Evolutionary conservation across 2,113 vertebrate species (phyloP).

Genomic region (Stigmatopora argus): DNA sequence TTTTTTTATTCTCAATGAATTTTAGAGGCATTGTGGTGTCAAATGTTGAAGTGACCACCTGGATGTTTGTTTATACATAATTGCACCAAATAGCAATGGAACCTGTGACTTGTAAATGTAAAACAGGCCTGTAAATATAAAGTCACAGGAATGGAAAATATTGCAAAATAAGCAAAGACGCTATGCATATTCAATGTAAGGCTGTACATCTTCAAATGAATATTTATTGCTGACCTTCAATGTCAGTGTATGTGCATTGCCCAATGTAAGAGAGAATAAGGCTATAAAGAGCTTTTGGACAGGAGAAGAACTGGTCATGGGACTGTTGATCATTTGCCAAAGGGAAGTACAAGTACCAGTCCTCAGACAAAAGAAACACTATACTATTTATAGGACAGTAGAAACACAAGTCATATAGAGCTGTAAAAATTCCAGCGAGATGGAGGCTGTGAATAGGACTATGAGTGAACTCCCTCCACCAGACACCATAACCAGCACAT

Average conservation of each 20-base stretch:
- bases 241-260: constrained; percentile 8
- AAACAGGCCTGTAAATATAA: too few species aligned
- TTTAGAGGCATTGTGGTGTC: neutral
- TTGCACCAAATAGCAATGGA: neutral
- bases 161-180: too few species aligned
- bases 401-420: constrained; percentile 3
- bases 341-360: too few species aligned
- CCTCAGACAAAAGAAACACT: too few species aligned
- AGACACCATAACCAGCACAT: constrained; percentile 4
- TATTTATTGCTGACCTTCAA: constrained; percentile 24
- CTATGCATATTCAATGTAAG: too few species aligned
- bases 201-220: constrained; percentile 12
- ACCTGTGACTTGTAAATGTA: neutral
- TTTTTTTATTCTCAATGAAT: neutral
- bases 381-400: too few species aligned
- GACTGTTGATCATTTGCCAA: too few species aligned
- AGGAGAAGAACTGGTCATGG: too few species aligned
- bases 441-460: neutral
- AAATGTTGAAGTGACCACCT: neutral
- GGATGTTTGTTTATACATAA: neutral
- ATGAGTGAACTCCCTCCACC: neutral
- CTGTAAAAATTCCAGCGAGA: neutral
- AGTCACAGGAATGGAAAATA: too few species aligned
- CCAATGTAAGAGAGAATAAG: constrained; percentile 10
- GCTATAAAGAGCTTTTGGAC: neutral